Base-by-base conservation (phyloP, 2,113 vertebrate genomes). In the Ramphastos sulfuratus region DNA sequence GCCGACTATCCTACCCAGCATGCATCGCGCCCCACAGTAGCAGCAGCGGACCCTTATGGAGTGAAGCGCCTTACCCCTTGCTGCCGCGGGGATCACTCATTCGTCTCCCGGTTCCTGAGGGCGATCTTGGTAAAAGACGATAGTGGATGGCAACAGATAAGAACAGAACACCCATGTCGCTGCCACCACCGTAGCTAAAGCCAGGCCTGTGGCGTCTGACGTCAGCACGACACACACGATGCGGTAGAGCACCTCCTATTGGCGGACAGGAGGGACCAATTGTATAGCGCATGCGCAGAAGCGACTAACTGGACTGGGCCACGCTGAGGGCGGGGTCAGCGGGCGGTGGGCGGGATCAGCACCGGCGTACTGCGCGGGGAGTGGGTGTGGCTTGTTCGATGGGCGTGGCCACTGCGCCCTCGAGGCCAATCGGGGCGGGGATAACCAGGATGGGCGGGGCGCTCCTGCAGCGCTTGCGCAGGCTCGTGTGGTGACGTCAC, bases 81-180 rank as follows among this genome's bases (percentile, higher is more conserved):
- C 46, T 15, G n/a, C 13, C 55, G 18, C 2, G 3, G 9, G 13
- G 11, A 16, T 33, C 5, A 35, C 8, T 8, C 15, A 11, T 6
- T 18, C 23, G 33, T 14, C 15, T 4, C 17, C 19, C 6, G 12
- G 7, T 4, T 7, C 28, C 4, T 0, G 11, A 7, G 3, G 10
- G 6, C 30, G 18, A 37, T 3, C 2, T 12, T 20, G 15, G 7
- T 3, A 5, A 10, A 21, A 12, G 59, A 63, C 25, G 54, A 8
- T 3, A 2, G 19, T 30, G 23, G 79, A 84, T 80, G 24, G 3
- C 3, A 7, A 3, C 10, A 17, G 80, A 85, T 27, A 1, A 0
- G 0, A 0, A 1, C 6, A 0, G 10, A 4, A 6, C 28, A 2
- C 4, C 0, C 16, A 25, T 6, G 1, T 20, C 6, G 1, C 5